phyloP scores from a whole-genome alignment of 2,113 vertebrate genomes.

The Rhombomys opimus region DNA sequence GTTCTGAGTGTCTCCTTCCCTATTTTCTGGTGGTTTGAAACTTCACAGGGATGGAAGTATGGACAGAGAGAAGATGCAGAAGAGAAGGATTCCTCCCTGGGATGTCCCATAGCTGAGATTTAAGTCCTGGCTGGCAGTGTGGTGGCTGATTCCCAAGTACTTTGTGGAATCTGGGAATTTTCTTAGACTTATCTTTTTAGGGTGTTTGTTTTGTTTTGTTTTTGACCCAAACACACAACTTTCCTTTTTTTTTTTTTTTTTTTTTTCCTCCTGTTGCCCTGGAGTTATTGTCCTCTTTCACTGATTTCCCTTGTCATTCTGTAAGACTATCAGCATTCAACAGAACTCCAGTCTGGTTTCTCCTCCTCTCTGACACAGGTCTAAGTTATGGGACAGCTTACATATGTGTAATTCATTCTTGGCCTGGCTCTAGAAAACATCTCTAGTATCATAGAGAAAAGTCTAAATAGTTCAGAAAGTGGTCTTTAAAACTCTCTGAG shows the following conservation, averaged over 20 bases:
- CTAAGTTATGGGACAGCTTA: neutral
- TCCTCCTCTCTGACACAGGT: neutral
- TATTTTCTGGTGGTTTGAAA: neutral
- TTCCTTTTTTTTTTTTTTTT: neutral
- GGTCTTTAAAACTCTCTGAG: neutral
- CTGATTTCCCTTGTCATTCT: neutral
- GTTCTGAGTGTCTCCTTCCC: neutral
- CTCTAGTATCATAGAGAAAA: neutral
- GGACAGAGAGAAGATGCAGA: neutral
- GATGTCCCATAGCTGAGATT: neutral
- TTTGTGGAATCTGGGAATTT: neutral
- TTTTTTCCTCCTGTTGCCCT: neutral
- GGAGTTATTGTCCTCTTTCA: neutral
- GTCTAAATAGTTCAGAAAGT: neutral
- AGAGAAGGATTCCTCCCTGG: neutral
- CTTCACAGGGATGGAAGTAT: neutral
- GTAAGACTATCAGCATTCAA: neutral
- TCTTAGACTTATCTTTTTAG: neutral
- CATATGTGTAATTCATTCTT: neutral
- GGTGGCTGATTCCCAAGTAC: neutral
- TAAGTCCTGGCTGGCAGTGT: neutral
- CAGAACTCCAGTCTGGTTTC: neutral
- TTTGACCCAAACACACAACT: neutral
- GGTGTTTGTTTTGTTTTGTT: constrained; percentile 42
- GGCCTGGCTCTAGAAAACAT: neutral